phyloP scores from a whole-genome alignment of 2,113 vertebrate genomes.

The Struthidea cinerea region DNA sequence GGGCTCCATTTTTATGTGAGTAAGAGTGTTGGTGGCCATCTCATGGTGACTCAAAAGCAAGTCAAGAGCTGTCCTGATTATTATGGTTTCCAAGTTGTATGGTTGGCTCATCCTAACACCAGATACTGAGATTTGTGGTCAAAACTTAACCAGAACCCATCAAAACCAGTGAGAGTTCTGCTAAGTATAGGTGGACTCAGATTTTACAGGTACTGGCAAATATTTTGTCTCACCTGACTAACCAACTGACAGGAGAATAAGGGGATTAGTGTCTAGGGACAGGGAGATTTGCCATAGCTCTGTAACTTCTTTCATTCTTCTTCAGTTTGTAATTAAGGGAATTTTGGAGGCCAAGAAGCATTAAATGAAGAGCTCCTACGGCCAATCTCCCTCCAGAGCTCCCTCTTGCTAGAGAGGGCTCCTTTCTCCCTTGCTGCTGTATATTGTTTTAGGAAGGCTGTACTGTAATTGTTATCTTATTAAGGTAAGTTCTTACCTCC shows the following conservation, averaged over 20 bases:
- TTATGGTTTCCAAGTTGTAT: neutral
- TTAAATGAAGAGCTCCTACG: neutral
- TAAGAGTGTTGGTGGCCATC: neutral
- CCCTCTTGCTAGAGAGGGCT: neutral
- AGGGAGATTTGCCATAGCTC: neutral
- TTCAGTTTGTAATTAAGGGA: neutral
- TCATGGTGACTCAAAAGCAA: neutral
- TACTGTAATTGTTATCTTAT: neutral
- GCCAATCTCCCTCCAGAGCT: neutral
- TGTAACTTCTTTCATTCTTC: neutral
- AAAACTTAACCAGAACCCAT: neutral
- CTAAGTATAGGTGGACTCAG: neutral
- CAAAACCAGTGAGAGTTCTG: neutral
- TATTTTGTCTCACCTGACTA: neutral
- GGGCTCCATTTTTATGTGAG: neutral
- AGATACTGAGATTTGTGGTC: neutral
- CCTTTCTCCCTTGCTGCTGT: neutral
- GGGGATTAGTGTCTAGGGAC: neutral
- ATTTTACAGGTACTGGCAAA: neutral
- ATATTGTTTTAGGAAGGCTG: neutral
- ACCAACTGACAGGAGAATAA: neutral
- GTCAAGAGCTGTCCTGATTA: neutral
- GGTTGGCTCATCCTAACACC: neutral
- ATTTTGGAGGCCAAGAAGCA: neutral
- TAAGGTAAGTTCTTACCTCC: neutral